phyloP scores from a whole-genome alignment of 2,113 vertebrate species.

The Grallaria varia region DNA sequence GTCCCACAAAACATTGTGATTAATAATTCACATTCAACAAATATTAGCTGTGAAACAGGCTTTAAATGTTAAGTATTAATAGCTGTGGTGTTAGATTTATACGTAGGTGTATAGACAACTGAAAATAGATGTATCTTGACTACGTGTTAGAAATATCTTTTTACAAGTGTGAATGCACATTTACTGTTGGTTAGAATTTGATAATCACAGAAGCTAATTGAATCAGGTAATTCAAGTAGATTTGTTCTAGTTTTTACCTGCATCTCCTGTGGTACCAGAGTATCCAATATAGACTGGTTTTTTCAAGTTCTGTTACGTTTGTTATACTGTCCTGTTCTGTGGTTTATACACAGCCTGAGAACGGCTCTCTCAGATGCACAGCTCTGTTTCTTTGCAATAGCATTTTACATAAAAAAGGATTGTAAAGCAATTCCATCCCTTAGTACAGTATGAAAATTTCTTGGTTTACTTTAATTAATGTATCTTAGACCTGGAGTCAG shows the following conservation, averaged over 20 bases:
- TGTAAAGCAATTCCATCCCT: neutral
- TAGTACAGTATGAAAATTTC: neutral
- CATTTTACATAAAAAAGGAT: neutral
- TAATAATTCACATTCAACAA: neutral
- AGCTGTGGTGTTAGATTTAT: neutral
- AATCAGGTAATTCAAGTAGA: neutral
- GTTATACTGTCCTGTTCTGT: neutral
- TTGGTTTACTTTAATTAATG: neutral
- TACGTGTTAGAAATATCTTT: neutral
- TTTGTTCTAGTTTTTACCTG: neutral
- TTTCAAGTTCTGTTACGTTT: neutral
- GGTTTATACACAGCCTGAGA: neutral
- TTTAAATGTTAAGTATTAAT: neutral
- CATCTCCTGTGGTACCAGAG: neutral
- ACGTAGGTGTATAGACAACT: neutral
- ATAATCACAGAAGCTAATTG: neutral
- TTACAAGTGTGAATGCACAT: neutral
- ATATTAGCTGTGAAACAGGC: neutral
- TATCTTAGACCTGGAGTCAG: neutral
- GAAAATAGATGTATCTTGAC: neutral
- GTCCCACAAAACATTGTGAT: neutral
- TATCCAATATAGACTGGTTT: neutral
- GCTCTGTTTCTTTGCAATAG: rapidly evolving
- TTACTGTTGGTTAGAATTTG: neutral
- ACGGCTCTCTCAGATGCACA: rapidly evolving